These are phyloP conservation scores for Papilio aristodemus DNA, from an alignment of 1,140 invertebrate species.

Conservation along the genomic window DNA sequence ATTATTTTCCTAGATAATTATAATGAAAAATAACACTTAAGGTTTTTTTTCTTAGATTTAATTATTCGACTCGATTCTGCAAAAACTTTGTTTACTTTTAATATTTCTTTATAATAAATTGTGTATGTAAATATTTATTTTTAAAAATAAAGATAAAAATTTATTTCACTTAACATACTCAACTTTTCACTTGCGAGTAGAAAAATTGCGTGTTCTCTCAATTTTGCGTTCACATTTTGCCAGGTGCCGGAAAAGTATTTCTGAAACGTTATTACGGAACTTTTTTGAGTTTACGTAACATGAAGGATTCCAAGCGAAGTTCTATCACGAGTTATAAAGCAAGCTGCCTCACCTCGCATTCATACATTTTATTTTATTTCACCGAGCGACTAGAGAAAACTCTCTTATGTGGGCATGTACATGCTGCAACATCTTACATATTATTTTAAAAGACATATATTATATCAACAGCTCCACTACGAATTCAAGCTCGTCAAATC, in stretches of 20 bases:
- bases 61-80: too few species aligned
- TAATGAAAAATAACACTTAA: too few species aligned
- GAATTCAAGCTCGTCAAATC: not conserved
- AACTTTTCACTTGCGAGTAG: not conserved
- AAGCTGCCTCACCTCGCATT: not conserved
- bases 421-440: too few species aligned
- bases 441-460: too few species aligned
- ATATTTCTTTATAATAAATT: too few species aligned
- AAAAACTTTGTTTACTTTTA: too few species aligned
- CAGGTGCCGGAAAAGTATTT: conserved; percentile 21
- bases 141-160: not conserved
- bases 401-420: too few species aligned
- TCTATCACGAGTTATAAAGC: conserved; percentile 8
- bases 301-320: conserved; percentile 14
- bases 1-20: too few species aligned
- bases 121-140: too few species aligned
- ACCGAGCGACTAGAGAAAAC: not conserved
- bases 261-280: conserved; percentile 16
- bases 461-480: too few species aligned
- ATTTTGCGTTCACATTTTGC: conserved; percentile 8
- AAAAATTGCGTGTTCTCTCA: not conserved
- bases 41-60: too few species aligned
- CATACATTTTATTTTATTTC: not conserved
- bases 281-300: conserved; percentile 16
- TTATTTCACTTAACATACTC: not conserved